Evolutionary conservation across 2,113 vertebrate species (phyloP), one percentile per base, ranked within the genome.

Genomic region (Bubalus kerabau): DNA sequence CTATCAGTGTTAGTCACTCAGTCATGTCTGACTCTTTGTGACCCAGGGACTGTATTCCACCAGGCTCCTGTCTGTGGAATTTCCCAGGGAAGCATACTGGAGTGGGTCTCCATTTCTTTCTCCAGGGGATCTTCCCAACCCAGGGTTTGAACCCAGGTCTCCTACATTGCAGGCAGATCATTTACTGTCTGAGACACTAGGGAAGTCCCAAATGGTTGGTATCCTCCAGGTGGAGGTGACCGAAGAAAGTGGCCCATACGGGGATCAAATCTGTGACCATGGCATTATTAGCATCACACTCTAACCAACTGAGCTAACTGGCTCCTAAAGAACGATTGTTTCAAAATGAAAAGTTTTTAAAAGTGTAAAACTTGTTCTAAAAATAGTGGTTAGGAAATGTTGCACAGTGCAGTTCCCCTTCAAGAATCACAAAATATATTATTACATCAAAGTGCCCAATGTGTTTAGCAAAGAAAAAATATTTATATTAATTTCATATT

Each of bases 251-350:
- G 67, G 19, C 10, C 19, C 67, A 23, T 36, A 36, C 19, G 6
- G 36, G 19, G n/a, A 23, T 71, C 19, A 36, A 12, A 71, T 71
- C n/a, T 71, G n/a, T 0, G 0, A 36, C 19, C 17, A 1, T 71
- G 9, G 19, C 19, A 36, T 36, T 71, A 21, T 36, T 71, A 21
- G 17, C 17, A 11, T 17, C 64, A 67, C n/a, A 67, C 32, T 67
- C 17, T 67, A 67, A 9, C 4, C 17, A 67, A 36, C 17, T 36
- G 32, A 11, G 32, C 8, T 67, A 71, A 3, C 17, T 71, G 64
- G n/a, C 4, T 67, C 64, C 4, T 67, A 67, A 21, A 36, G 1
- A 67, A 67, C 0, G 28, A 36, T 36, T 54, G 62, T 54, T 91
- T 87, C 10, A 60, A 87, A 87, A 62, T 76, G 5, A 90, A 96